A percentile compares a stretch with the other conserved stretches of the same genome.
Evolutionary conservation across 2,113 vertebrate genomes (phyloP).

Genomic region (Rhinolophus sinicus): DNA sequence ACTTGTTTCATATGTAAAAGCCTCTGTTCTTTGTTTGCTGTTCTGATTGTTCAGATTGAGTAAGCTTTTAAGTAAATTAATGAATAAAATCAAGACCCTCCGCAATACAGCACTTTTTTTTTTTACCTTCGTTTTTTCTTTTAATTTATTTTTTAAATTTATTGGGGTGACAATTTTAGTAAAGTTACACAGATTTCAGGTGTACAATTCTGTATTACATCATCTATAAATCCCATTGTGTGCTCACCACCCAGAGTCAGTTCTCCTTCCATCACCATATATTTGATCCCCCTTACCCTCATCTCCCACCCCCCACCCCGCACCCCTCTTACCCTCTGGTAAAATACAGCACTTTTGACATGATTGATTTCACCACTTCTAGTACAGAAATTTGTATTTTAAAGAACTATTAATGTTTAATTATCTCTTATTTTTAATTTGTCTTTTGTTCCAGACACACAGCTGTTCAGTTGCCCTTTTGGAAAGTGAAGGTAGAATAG

Average conservation of each 20-base stretch:
- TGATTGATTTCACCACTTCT: slow-evolving; percentile 16
- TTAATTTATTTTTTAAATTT: too few relatives aligned
- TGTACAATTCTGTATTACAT: too few relatives aligned
- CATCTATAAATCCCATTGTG: too few relatives aligned
- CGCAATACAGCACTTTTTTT: background rate
- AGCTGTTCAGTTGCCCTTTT: slow-evolving; percentile 65
- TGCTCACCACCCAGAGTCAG: too few relatives aligned
- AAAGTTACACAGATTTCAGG: too few relatives aligned
- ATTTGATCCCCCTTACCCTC: too few relatives aligned
- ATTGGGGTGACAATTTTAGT: too few relatives aligned
- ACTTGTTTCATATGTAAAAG: slow-evolving; percentile 28
- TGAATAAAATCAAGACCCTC: slow-evolving; percentile 20
- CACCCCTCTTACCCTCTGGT: too few relatives aligned
- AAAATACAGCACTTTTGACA: slow-evolving; percentile 35
- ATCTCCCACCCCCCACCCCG: too few relatives aligned
- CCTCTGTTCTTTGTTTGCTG: background rate
- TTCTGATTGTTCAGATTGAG: slow-evolving; percentile 30
- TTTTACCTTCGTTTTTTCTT: too few relatives aligned
- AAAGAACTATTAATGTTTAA: slow-evolving; percentile 29
- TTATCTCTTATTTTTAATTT: slow-evolving; percentile 57
- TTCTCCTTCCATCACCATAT: too few relatives aligned
- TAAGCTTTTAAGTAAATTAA: slow-evolving; percentile 60
- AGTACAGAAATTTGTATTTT: slow-evolving; percentile 10
- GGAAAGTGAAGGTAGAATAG: slow-evolving; percentile 34
- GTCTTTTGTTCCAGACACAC: slow-evolving; percentile 41